These are phyloP conservation scores for Tamandua tetradactyla DNA, from an alignment of 2,797 vertebrate species.

Conservation along the genomic window DNA sequence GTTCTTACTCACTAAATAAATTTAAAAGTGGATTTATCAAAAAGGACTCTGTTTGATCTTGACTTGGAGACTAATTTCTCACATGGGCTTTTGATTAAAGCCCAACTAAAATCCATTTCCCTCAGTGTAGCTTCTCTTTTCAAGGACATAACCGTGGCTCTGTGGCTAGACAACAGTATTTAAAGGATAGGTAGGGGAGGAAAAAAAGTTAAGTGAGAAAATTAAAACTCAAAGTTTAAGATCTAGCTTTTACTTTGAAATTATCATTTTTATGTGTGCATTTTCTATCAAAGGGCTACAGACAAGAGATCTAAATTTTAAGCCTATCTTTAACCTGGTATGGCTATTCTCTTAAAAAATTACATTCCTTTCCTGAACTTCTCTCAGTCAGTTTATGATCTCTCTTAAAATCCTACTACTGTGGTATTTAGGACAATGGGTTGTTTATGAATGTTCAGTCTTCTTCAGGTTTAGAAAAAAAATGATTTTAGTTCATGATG, in stretches of 20 bases:
- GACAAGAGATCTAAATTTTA: conserved; percentile 2
- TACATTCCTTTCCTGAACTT: conserved; percentile 36
- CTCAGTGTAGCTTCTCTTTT: conserved; percentile 21
- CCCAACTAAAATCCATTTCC: not conserved
- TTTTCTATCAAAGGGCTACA: conserved; percentile 43
- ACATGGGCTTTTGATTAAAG: conserved; percentile 19
- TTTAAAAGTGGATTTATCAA: not conserved
- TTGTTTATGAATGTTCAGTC: not conserved
- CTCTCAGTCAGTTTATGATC: too few species aligned
- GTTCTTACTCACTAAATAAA: conserved; percentile 23
- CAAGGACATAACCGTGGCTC: not conserved
- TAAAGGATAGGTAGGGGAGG: not conserved
- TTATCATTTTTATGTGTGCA: not conserved
- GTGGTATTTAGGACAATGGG: not conserved
- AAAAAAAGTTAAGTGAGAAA: not conserved
- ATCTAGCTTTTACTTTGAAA: conserved; percentile 25
- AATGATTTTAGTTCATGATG: too few species aligned
- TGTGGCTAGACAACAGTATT: not conserved
- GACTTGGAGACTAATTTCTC: conserved; percentile 13
- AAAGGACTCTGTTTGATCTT: not conserved
- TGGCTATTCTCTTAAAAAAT: conserved; percentile 64
- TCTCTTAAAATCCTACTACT: conserved; percentile 46
- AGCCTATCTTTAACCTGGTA: not conserved
- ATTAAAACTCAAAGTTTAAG: conserved; percentile 44
- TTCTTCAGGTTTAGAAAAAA: conserved; percentile 52